A percentile compares a stretch with the other conserved stretches of the same genome.
Conservation (phyloP, 1,140 invertebrate species). For the Varroa destructor region DNA sequence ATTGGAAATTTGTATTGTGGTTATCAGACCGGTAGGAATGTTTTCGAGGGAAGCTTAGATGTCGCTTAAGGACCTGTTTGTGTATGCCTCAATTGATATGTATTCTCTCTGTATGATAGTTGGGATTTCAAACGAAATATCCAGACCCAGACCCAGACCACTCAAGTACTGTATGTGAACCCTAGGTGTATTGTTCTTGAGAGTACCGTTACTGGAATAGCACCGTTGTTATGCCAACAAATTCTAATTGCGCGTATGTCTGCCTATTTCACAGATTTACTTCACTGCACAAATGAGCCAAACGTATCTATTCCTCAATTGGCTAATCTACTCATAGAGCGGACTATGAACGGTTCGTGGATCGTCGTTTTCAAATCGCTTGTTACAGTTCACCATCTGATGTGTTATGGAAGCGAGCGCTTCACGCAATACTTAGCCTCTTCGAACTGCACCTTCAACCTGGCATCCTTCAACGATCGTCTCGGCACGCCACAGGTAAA, state of each 20-base stretch:
- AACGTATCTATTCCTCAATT: constrained; percentile 98
- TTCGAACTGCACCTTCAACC: constrained; percentile 96
- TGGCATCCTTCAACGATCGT: constrained; percentile 92
- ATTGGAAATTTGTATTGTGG: no score
- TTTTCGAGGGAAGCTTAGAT: no score
- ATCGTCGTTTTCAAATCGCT: constrained; percentile 96
- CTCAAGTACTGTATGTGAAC: no score
- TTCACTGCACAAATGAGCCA: constrained; percentile 98
- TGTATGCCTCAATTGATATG: no score
- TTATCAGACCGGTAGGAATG: no score
- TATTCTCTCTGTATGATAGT: no score
- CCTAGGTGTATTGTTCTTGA: no score
- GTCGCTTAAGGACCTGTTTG: no score
- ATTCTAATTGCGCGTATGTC: constrained; percentile 35
- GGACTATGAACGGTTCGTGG: constrained; percentile 94
- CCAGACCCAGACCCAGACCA: no score
- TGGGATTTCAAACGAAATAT: no score
- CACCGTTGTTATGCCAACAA: neutral
- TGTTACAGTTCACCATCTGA: constrained; percentile 94
- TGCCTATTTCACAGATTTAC: constrained; percentile 65
- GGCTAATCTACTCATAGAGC: constrained; percentile 91
- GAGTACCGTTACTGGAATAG: no score
- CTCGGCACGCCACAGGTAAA: constrained; percentile 69
- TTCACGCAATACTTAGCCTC: constrained; percentile 99
- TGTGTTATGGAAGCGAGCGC: constrained; percentile 99